A percentile compares a stretch with the other conserved stretches of the same genome.
Conservation (phyloP, 2,113 vertebrate species). For the Tachycineta bicolor region DNA sequence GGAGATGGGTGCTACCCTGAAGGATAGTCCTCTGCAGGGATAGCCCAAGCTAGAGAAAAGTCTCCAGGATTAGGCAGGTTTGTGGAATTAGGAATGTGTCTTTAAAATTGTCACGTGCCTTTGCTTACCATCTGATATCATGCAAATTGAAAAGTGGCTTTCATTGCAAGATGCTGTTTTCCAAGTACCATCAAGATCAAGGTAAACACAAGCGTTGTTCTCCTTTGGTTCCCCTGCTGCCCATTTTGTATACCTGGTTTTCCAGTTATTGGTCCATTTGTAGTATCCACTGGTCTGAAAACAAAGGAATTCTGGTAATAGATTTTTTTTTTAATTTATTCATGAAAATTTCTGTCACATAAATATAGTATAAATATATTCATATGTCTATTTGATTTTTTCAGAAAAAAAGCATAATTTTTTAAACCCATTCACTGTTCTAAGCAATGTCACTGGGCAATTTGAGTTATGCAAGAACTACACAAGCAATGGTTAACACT, state of each 20-base stretch:
- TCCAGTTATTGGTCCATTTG: conserved; percentile 83
- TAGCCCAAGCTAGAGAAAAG: not conserved
- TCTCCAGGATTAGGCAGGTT: not conserved
- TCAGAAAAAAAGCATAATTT: rapidly evolving
- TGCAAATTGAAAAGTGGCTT: conserved; percentile 82
- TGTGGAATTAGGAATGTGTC: not conserved
- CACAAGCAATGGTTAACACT: not conserved
- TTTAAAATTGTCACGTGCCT: not conserved
- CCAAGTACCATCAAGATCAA: conserved; percentile 81
- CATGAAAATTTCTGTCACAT: not conserved
- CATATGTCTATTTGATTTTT: not conserved
- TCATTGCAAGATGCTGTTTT: conserved; percentile 83
- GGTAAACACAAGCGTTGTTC: conserved; percentile 83
- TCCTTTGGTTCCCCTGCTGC: conserved; percentile 78
- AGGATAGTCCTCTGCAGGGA: not conserved
- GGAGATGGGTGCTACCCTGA: not conserved
- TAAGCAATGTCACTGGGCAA: not conserved
- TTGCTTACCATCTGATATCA: conserved; percentile 79
- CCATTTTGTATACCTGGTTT: conserved; percentile 80
- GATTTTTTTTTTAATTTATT: not conserved
- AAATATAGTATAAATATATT: not conserved
- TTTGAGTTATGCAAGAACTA: not conserved
- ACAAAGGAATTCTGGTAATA: not conserved
- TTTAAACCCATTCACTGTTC: not conserved
- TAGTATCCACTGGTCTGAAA: conserved; percentile 77